A percentile compares a stretch with the other conserved stretches of the same genome.
These are phyloP conservation scores for Cirrhinus mrigala DNA, from an alignment of 2,797 vertebrate genomes.

Conservation along the genomic window DNA sequence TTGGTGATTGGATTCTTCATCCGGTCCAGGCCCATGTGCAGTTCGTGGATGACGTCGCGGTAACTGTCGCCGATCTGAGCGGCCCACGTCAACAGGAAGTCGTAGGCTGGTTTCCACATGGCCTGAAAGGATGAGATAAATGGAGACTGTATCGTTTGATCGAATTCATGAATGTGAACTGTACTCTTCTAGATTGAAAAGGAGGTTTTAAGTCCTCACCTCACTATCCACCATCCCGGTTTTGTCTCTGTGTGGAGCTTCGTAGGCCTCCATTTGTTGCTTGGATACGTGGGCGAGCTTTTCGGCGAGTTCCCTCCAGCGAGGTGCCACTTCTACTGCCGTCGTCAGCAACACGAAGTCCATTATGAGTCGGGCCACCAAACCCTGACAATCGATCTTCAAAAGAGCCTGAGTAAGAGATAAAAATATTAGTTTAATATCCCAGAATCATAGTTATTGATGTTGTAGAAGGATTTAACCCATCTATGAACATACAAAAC, in stretches of 20 bases:
- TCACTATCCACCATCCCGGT: conserved; percentile 88
- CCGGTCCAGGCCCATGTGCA: conserved; percentile 91
- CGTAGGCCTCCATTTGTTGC: conserved; percentile 97
- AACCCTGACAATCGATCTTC: conserved; percentile 97
- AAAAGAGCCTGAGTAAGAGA: conserved; percentile 85
- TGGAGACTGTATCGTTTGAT: neutral
- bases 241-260: conserved; percentile 92
- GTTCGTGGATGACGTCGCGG: conserved; percentile 94
- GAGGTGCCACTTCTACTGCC: conserved; percentile 92
- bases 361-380: conserved; percentile 90
- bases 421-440: neutral
- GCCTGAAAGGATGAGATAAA: conserved; percentile 74
- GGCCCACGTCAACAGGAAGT: conserved; percentile 96
- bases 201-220: conserved; percentile 75
- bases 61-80: conserved; percentile 95
- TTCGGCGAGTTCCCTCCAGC: conserved; percentile 95
- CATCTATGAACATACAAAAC: neutral
- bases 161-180: neutral
- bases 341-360: conserved; percentile 95
- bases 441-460: neutral
- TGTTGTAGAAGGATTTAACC: neutral
- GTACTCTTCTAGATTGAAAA: neutral
- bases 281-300: conserved; percentile 90
- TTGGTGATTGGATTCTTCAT: conserved; percentile 98
- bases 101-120: conserved; percentile 98